Evolutionary conservation across 2,888 invertebrate species (phyloP), one percentile per base, ranked within the genome.

Genomic region (Germaria angustata): DNA sequence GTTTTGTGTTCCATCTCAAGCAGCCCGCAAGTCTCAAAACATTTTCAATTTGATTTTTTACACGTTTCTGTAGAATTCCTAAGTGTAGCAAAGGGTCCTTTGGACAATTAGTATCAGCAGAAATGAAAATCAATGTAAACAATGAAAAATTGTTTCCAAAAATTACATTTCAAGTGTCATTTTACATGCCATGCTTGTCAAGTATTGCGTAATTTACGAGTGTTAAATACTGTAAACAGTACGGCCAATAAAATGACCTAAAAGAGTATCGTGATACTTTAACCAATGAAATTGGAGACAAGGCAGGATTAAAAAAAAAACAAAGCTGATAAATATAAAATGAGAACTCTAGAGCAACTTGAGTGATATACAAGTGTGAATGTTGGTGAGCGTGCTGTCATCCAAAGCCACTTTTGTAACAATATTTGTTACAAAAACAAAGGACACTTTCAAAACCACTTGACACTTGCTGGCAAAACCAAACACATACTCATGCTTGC

Each of bases 121-220:
- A 49, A 51, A 63, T 59, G 73, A 57, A 51, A 53, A 11, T 49
- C 9, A 65, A 66, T 71, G 49, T 79, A 82, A 82, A 79, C 82
- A 82, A 63, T 46, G 68, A 61, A 9, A 49, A 28, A 46, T 20
- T 28, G 44, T 61, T 82, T 81, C 71, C 53, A 57, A 39, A 75
- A 76, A 82, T 46, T 61, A 66, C 44, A 66, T 59, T 76, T 71
- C 71, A 75, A 71, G 75, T 71, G 36, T 82, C 79, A 61, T n/a
- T 55, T 82, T 82, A 75, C 82, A 41, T 53, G 11, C 2, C 39
- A 24, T n/a, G 24, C 24, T 32, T 81, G 51, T 79, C 79, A 59
- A 17, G 53, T 66, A 76, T 82, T 82, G 75, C 82, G 24, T 79
- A 82, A 82, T 82, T 82, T 82, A 82, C 75, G 69, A 71, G 53